phyloP scores from a whole-genome alignment of 2,113 vertebrate genomes.

The Macroglossus sobrinus region DNA sequence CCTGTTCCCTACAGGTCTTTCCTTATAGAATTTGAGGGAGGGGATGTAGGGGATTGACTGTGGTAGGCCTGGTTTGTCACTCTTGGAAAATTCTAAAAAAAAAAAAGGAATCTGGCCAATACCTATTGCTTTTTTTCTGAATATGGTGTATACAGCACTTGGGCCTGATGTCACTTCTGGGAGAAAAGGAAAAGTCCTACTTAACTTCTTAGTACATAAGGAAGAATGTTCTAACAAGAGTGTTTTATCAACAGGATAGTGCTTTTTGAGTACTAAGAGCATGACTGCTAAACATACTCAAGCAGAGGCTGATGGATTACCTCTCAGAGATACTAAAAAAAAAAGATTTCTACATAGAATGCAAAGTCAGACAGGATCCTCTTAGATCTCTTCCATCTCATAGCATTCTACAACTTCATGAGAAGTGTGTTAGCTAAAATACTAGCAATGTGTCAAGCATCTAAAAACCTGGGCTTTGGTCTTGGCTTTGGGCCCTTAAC shows the following conservation, averaged over 20 bases:
- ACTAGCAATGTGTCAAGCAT: background rate
- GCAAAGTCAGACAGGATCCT: background rate
- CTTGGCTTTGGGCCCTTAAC: background rate
- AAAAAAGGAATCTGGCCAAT: background rate
- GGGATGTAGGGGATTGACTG: background rate
- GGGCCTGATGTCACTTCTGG: background rate
- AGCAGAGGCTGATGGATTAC: background rate
- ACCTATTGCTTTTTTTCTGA: background rate
- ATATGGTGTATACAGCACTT: background rate
- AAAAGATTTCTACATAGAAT: background rate
- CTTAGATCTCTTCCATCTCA: background rate
- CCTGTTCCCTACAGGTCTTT: background rate
- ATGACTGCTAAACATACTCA: background rate
- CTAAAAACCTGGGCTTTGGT: background rate
- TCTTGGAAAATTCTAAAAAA: slow-evolving; percentile 26
- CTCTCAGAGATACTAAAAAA: background rate
- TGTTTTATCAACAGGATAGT: background rate
- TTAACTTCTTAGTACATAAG: background rate
- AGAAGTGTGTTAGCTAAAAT: background rate
- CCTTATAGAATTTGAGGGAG: background rate
- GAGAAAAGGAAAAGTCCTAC: background rate
- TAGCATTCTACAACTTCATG: background rate
- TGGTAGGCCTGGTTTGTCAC: background rate
- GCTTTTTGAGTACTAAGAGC: background rate
- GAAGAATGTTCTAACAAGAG: background rate